phyloP scores from a whole-genome alignment of 2,888 invertebrate species.

The Ophonus ardosiacus region DNA sequence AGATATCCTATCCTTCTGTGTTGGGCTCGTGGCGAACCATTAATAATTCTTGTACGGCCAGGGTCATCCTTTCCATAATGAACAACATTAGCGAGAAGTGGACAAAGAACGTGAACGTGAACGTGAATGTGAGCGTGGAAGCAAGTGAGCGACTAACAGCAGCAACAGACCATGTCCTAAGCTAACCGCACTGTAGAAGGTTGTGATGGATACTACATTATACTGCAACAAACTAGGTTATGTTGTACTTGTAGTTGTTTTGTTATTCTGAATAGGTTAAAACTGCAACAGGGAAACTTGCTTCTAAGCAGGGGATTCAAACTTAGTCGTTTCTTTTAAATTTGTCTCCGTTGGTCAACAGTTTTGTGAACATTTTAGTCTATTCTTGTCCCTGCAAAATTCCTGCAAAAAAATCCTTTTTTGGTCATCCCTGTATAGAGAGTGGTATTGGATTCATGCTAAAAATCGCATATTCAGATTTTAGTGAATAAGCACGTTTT shows the following conservation, averaged over 20 bases:
- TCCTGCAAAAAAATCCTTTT: too few relatives aligned
- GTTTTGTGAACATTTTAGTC: too few relatives aligned
- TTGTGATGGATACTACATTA: conserved; percentile 41
- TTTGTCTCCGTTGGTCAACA: background rate
- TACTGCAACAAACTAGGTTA: conserved; percentile 12
- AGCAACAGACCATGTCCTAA: conserved; percentile 11
- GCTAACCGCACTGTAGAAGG: background rate
- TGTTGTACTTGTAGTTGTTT: conserved; percentile 24
- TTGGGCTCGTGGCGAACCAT: conserved; percentile 7
- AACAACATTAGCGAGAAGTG: conserved; percentile 37
- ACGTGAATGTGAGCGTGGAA: too few relatives aligned
- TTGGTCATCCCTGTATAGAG: too few relatives aligned
- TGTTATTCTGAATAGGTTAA: conserved; percentile 23
- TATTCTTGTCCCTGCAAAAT: too few relatives aligned
- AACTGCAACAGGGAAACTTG: background rate
- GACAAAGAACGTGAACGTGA: conserved; percentile 6
- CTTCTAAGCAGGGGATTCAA: background rate
- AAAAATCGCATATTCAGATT: too few relatives aligned
- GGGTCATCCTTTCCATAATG: background rate
- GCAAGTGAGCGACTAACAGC: conserved; percentile 3
- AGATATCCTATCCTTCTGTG: background rate
- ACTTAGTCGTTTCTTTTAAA: background rate
- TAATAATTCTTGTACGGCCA: conserved; percentile 13
- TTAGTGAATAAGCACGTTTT: too few relatives aligned
- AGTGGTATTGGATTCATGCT: too few relatives aligned